A percentile compares a stretch with the other conserved stretches of the same genome.
Evolutionary conservation across 2,888 invertebrate genomes (phyloP).

Genomic region (Oscheius myriophilus): DNA sequence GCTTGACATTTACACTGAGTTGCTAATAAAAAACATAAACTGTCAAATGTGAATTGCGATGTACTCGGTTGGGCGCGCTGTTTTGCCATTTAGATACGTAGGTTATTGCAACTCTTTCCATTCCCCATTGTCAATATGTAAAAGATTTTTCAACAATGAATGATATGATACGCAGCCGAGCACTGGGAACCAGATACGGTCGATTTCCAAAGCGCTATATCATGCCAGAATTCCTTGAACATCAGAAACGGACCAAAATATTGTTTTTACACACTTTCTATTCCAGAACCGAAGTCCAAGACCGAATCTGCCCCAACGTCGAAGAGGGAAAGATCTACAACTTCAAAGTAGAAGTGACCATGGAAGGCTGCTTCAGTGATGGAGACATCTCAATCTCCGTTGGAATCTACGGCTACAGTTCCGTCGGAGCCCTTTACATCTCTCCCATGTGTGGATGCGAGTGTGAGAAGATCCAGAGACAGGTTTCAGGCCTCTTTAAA

Average conservation of each 20-base stretch:
- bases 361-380: conserved; percentile 55
- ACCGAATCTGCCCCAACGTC: conserved; percentile 54
- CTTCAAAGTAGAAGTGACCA: conserved; percentile 53
- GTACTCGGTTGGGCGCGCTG: no score
- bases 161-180: no score
- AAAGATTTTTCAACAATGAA: no score
- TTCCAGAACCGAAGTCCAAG: conserved; percentile 51
- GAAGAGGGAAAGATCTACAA: conserved; percentile 47
- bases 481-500: conserved; percentile 34
- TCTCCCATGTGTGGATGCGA: conserved; percentile 69
- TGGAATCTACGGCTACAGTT: conserved; percentile 63
- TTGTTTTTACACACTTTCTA: no score
- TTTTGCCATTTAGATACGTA: no score
- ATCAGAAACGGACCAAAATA: not conserved
- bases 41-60: no score
- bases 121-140: no score
- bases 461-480: conserved; percentile 63
- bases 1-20: no score
- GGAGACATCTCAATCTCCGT: conserved; percentile 65
- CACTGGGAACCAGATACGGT: no score
- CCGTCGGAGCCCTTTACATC: conserved; percentile 52
- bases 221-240: conserved; percentile 5
- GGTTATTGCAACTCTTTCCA: no score
- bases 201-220: not conserved
- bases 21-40: no score